Evolutionary conservation across 1,140 invertebrate genomes (phyloP).

Genomic region (Calliopsis andreniformis): DNA sequence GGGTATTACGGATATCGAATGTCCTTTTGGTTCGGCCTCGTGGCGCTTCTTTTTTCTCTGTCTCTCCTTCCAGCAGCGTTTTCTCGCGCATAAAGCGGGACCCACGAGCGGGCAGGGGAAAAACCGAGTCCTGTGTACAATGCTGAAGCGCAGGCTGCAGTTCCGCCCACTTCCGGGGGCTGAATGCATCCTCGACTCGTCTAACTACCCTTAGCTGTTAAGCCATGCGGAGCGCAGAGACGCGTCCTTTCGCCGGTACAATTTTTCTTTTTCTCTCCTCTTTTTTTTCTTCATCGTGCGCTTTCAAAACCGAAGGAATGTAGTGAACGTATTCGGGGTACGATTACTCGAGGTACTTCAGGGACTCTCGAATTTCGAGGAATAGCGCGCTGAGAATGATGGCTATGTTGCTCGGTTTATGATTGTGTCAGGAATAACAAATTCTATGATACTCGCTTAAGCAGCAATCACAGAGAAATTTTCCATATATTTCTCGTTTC

Average conservation of each 20-base stretch:
- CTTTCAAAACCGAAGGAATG: constrained; percentile 43
- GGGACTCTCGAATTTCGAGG: constrained; percentile 23
- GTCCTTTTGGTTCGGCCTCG: constrained; percentile 68
- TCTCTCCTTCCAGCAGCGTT: constrained; percentile 34
- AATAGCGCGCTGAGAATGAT: background rate
- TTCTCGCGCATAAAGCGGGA: constrained; percentile 49
- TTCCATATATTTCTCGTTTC: too few relatives aligned
- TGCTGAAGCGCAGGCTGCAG: constrained; percentile 72
- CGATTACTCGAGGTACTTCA: constrained; percentile 53
- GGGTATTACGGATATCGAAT: constrained; percentile 75
- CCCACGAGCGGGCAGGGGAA: constrained; percentile 63
- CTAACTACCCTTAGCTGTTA: constrained; percentile 71
- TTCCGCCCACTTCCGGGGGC: constrained; percentile 74
- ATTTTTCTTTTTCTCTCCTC: constrained; percentile 43
- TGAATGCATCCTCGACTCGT: constrained; percentile 72
- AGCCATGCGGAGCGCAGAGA: constrained; percentile 65
- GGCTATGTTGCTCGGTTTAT: background rate
- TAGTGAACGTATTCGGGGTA: constrained; percentile 13
- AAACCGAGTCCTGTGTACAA: constrained; percentile 69
- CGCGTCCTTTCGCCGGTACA: constrained; percentile 63
- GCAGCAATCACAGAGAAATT: too few relatives aligned
- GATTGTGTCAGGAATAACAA: too few relatives aligned
- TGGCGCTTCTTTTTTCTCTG: constrained; percentile 28
- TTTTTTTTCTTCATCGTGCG: constrained; percentile 19
- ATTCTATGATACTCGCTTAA: too few relatives aligned